Evolutionary conservation across 2,113 vertebrate species (phyloP).

Genomic region (Parus major): DNA sequence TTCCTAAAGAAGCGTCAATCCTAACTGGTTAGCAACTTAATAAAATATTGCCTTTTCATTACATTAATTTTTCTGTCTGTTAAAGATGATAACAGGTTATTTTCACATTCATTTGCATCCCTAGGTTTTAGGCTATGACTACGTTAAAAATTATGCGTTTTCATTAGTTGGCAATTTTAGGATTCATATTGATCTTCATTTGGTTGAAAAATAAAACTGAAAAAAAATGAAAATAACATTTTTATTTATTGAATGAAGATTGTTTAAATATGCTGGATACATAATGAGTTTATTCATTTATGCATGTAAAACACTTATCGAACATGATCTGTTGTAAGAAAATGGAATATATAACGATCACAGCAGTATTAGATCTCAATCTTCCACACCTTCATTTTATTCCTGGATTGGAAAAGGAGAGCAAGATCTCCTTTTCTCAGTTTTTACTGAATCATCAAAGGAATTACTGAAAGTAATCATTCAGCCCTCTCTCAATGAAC

Average conservation of each 20-base stretch:
- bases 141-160: not conserved
- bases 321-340: not conserved
- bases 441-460: not conserved
- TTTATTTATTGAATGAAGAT: not conserved
- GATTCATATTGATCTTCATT: not conserved
- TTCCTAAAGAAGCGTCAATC: not conserved
- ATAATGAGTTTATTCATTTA: not conserved
- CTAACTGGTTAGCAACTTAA: not conserved
- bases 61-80: not conserved
- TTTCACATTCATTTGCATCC: not conserved
- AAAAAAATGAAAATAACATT: not conserved
- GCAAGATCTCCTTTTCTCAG: not conserved
- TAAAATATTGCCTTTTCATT: not conserved
- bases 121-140: not conserved
- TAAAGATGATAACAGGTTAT: not conserved
- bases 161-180: not conserved
- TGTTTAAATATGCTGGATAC: not conserved
- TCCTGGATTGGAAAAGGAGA: not conserved
- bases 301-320: not conserved
- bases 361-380: not conserved
- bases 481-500: not conserved
- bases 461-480: not conserved
- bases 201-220: not conserved
- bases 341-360: not conserved
- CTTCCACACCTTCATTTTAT: not conserved